Evolutionary conservation across 2,797 vertebrate genomes (phyloP), one percentile per base, ranked within the genome.

Genomic region (Anguilla marmorata): DNA sequence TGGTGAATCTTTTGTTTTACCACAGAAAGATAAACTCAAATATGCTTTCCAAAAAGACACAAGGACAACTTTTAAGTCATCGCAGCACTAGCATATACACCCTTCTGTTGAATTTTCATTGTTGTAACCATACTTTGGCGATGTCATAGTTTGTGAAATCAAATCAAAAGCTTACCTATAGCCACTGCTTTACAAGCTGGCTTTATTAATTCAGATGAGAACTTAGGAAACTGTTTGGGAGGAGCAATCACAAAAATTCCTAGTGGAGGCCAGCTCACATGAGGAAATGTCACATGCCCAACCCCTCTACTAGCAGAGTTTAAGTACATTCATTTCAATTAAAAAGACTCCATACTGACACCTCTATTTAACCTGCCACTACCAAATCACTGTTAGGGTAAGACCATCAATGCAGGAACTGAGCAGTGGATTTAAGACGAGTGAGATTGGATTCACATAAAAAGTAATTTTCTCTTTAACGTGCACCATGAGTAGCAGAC

Each of bases 241-340:
- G 9, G 56, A 27, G 56, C 27, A 16, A 84, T 60, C 27, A 41
- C 54, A 85, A 45, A 60, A 87, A 85, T 83, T 79, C 83, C n/a
- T 8, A 85, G 50, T 37, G 72, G 52, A 41, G 66, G 41, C 82
- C 45, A 83, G 48, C 72, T 63, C n/a, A 30, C 50, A 87, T 79
- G 66, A 85, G 86, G 60, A 87, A 80, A 87, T 54, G 84, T 66
- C 72, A 87, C 86, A 80, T 19, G 48, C 1, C 24, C 56, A 54
- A 45, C 72, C 83, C 58, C 45, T 56, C 56, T 87, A 19, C 86
- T 69, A 52, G 41, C 54, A 80, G 86, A 85, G 30, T 89, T 30
- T 85, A 87, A 89, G 41, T 33, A 72, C 30, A 80, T 85, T 48
- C 72, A 87, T 87, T 82, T 89, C 37, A 87, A 85, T 89, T 66